Conservation (phyloP, 2,888 invertebrate genomes). For the Myopa tessellatipennis region DNA sequence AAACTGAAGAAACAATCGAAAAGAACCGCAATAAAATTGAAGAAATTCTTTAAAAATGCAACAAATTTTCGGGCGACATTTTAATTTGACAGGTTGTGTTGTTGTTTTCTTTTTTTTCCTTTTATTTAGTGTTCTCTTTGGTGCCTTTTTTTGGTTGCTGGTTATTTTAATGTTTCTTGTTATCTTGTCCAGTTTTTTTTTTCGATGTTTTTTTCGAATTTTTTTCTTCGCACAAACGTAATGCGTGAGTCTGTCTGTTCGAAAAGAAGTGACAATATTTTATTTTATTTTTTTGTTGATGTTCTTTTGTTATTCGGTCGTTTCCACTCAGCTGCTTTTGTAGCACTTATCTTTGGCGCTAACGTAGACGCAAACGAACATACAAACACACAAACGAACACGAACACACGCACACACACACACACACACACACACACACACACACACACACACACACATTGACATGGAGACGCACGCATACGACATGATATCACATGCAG, state of each 20-base stretch:
- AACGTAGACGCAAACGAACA: slow-evolving; percentile 1
- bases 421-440: not conserved
- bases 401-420: not conserved
- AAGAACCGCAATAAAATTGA: no score
- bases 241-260: no score
- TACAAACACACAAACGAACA: not conserved
- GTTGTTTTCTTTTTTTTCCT: no score
- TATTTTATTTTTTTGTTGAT: no score
- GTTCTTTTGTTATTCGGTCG: not conserved
- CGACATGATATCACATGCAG: slow-evolving; percentile 29
- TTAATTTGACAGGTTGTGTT: no score
- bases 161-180: not conserved
- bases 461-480: not conserved
- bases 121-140: no score
- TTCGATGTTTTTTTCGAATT: not conserved
- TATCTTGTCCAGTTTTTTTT: not conserved
- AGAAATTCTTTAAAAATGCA: no score
- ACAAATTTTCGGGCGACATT: no score
- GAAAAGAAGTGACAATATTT: no score
- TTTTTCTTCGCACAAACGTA: not conserved
- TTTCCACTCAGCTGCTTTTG: slow-evolving; percentile 13
- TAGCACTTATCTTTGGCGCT: slow-evolving; percentile 21
- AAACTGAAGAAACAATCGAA: no score
- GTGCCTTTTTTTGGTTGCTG: no score
- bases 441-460: not conserved